phyloP scores from a whole-genome alignment of 2,888 invertebrate genomes.

The Cantharis nigra region DNA sequence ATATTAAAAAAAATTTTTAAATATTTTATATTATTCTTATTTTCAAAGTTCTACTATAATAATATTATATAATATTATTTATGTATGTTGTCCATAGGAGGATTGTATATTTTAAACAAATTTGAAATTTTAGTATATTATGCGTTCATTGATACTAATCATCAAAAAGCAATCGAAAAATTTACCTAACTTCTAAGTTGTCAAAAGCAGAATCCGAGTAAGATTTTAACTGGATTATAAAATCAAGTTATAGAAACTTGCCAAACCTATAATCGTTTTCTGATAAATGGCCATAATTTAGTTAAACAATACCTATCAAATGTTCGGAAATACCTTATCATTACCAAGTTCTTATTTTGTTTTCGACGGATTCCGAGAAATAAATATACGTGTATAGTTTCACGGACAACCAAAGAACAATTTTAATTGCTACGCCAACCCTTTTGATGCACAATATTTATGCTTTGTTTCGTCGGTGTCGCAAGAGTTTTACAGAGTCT shows the following conservation, averaged over 20 bases:
- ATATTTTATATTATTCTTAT: no score
- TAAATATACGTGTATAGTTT: slow-evolving; percentile 5
- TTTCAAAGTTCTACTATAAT: no score
- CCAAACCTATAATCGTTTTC: background rate
- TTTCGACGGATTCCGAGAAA: slow-evolving; percentile 4
- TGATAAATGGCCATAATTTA: background rate
- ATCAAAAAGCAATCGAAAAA: no score
- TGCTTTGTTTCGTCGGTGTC: slow-evolving; percentile 23
- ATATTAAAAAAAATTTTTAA: no score
- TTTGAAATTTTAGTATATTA: no score
- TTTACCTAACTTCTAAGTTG: no score
- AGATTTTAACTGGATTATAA: background rate
- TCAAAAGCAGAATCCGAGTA: no score
- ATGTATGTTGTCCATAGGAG: no score
- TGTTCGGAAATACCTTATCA: background rate
- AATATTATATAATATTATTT: no score
- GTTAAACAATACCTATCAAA: background rate
- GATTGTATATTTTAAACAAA: no score
- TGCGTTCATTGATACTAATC: no score
- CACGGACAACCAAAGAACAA: slow-evolving; percentile 21
- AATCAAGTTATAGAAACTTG: background rate
- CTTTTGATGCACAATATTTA: slow-evolving; percentile 7
- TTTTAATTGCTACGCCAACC: slow-evolving; percentile 29
- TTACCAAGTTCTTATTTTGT: background rate
- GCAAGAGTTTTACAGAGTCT: slow-evolving; percentile 31